Evolutionary conservation across 2,797 vertebrate genomes (phyloP), one percentile per base, ranked within the genome.

Genomic region (Paguma larvata): DNA sequence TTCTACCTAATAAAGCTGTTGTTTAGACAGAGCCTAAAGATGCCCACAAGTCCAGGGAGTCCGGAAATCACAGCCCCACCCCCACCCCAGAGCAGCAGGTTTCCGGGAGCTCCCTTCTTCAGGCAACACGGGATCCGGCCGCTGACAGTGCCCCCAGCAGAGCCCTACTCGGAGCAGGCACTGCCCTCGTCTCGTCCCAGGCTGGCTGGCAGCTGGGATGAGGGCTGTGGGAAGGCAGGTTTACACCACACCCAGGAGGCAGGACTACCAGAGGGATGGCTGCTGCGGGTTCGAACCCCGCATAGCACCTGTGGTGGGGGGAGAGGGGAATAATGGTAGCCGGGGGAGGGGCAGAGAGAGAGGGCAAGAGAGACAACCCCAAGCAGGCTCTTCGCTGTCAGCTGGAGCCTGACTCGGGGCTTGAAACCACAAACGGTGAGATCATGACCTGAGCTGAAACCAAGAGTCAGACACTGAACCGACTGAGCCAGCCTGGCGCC

Each of bases 1-100:
- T 90, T 78, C 15, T 41, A 46, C 48, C 32, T 72, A 90, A 86
- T 41, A 93, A 67, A 73, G 63, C 63, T 48, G 18, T 88, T 93
- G 41, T 79, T 72, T 53, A 41, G n/a, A 59, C 75, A 27, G 53
- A 90, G 16, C 46, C 56, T 72, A 32, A 90, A 87, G 41, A 56
- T 85, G 51, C 13, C 70, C 46, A 72, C 11, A 79, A 87, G 27
- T 38, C 63, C 18, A 11, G 38, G 38, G 65, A 38, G 16, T 6
- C 34, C 80, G 80, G 86, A 96, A 90, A 73, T n/a, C 34, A 53
- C 15, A 80, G 51, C 56, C 14, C 21, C 8, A 14, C 46, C 53
- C 18, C 18, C 53, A 1, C 14, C 53, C 53, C 16, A 19, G 19
- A 21, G 48, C 48, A 21, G 11, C 21, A 7, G 51, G 25, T 90